phyloP scores from a whole-genome alignment of 2,888 invertebrate genomes.

The Byasa hedistus region DNA sequence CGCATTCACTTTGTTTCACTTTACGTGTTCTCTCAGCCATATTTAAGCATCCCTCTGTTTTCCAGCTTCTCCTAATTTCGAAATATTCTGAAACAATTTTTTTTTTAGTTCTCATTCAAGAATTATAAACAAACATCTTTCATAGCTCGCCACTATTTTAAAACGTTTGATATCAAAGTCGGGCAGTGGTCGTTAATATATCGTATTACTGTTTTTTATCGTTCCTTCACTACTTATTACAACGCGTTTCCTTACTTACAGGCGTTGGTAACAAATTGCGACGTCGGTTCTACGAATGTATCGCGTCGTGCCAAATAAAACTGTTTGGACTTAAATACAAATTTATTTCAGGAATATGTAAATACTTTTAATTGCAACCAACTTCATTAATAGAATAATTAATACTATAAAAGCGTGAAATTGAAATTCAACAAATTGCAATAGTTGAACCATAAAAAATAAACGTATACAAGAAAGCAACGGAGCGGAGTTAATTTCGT shows the following conservation, averaged over 20 bases:
- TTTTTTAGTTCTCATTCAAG: conserved; percentile 33
- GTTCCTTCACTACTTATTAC: conserved; percentile 43
- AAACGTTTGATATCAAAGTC: conserved; percentile 44
- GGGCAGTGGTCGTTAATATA: conserved; percentile 42
- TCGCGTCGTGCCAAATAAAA: background rate
- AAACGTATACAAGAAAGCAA: too few relatives aligned
- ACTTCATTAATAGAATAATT: background rate
- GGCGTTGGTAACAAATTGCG: conserved; percentile 33
- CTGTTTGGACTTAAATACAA: background rate
- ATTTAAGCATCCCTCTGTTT: conserved; percentile 14
- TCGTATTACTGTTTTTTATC: conserved; percentile 44
- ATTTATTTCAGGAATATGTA: background rate
- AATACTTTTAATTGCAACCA: background rate
- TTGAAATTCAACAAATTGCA: too few relatives aligned
- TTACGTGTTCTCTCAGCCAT: conserved; percentile 4
- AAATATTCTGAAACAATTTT: conserved; percentile 23
- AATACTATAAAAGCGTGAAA: background rate
- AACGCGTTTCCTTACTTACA: conserved; percentile 37
- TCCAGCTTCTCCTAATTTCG: background rate
- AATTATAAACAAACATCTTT: conserved; percentile 42
- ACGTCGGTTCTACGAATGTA: conserved; percentile 1
- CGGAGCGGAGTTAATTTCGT: too few relatives aligned
- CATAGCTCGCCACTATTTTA: conserved; percentile 34
- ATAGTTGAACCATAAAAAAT: too few relatives aligned
- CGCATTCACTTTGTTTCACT: conserved; percentile 4